Percentiles rank a stretch among this genome's conserved stretches.
Conservation (phyloP, 2,888 invertebrate species). For the Hydrotaea cyrtoneurina region DNA sequence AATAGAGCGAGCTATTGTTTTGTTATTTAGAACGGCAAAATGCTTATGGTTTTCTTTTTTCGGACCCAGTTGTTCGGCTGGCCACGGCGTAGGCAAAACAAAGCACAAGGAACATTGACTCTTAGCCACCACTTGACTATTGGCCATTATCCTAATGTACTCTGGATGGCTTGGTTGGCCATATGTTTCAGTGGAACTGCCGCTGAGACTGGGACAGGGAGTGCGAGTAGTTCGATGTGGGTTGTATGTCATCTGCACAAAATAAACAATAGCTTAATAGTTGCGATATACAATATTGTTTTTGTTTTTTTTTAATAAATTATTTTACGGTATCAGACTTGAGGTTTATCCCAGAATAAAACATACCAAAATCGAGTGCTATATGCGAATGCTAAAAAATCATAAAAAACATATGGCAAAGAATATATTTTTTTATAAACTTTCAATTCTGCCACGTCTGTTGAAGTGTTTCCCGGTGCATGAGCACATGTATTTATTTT, state of each 20-base stretch:
- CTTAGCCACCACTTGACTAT: constrained; percentile 3
- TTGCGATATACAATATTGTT: neutral
- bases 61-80: neutral
- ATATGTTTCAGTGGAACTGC: neutral
- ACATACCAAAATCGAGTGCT: too few relatives aligned
- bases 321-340: neutral
- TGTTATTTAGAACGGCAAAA: neutral
- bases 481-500: too few relatives aligned
- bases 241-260: constrained; percentile 7
- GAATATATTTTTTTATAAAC: too few relatives aligned
- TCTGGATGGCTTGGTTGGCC: constrained; percentile 3
- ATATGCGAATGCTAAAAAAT: too few relatives aligned
- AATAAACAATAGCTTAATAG: constrained; percentile 11
- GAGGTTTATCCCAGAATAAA: too few relatives aligned
- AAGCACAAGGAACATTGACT: neutral
- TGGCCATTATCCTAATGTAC: constrained; percentile 31
- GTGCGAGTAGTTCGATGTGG: neutral
- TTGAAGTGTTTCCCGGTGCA: too few relatives aligned
- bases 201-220: neutral
- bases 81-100: neutral
- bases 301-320: neutral
- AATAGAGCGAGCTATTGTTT: neutral
- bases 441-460: too few relatives aligned
- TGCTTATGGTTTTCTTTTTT: neutral
- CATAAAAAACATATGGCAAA: too few relatives aligned